These are phyloP conservation scores for Pelochelys cantorii DNA, from an alignment of 2,797 vertebrate genomes.

Conservation along the genomic window DNA sequence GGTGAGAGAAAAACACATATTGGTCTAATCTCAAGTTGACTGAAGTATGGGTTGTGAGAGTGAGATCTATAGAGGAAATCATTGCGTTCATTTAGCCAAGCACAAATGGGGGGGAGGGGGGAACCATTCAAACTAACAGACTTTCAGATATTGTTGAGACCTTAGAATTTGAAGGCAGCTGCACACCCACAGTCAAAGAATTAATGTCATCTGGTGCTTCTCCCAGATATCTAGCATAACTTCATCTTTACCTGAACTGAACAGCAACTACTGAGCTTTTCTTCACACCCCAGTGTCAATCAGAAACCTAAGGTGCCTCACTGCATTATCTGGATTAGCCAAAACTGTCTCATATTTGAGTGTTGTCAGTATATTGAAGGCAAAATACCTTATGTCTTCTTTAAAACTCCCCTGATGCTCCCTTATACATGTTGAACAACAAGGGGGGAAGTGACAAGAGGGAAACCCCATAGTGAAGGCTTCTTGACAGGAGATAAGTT, in stretches of 20 bases:
- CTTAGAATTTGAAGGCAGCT: not conserved
- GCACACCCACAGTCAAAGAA: not conserved
- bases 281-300: not conserved
- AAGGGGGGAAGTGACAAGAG: no score
- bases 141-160: conserved; percentile 21
- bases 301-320: not conserved
- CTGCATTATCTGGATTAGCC: not conserved
- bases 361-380: no score
- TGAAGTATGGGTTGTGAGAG: not conserved
- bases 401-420: no score
- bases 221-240: not conserved
- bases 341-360: no score
- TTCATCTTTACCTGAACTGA: not conserved
- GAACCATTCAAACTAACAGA: not conserved
- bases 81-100: not conserved
- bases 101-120: not conserved
- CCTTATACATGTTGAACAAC: no score
- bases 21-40: not conserved
- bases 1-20: not conserved
- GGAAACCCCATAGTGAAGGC: no score
- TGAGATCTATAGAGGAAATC: not conserved
- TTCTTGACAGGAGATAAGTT: no score
- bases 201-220: not conserved
- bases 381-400: no score
- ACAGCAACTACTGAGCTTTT: not conserved